phyloP scores from a whole-genome alignment of 2,888 invertebrate genomes.

The Ophion obscuratus region DNA sequence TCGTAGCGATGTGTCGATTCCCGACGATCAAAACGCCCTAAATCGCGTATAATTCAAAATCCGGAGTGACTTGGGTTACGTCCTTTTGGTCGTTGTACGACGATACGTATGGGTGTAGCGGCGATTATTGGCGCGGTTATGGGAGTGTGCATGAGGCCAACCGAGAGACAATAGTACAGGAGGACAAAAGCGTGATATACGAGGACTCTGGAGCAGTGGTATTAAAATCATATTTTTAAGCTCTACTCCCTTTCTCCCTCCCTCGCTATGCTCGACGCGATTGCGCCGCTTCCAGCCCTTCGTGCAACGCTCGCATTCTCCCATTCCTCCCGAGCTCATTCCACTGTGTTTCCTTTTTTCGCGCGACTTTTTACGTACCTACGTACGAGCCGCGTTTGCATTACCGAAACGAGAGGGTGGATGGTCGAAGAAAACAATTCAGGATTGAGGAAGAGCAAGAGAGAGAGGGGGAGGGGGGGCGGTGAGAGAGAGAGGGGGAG shows the following conservation, averaged over 20 bases:
- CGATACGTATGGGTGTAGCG: conserved; percentile 7
- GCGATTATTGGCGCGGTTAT: conserved; percentile 68
- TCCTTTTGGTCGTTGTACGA: conserved; percentile 10
- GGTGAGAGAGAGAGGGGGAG: background rate
- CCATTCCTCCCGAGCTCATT: conserved; percentile 15
- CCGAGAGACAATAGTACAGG: conserved; percentile 81
- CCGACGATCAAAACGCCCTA: conserved; percentile 18
- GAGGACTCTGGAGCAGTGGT: conserved; percentile 79
- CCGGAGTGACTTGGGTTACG: conserved; percentile 10
- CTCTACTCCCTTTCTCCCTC: conserved; percentile 68
- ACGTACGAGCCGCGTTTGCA: conserved; percentile 21
- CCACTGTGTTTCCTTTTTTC: conserved; percentile 31
- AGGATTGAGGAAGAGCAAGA: background rate
- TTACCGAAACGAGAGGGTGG: conserved; percentile 16
- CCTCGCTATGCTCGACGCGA: conserved; percentile 25
- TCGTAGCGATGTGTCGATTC: conserved; percentile 14
- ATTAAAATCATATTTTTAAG: conserved; percentile 84
- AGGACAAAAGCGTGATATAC: conserved; percentile 83
- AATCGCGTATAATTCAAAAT: background rate
- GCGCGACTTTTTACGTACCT: conserved; percentile 51
- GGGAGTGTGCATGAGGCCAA: conserved; percentile 73
- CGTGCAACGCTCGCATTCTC: conserved; percentile 18
- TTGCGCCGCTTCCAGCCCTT: conserved; percentile 14
- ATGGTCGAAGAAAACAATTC: conserved; percentile 24
- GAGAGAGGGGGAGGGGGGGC: background rate